These are phyloP conservation scores for Phoebastria nigripes DNA, from an alignment of 2,797 vertebrate species.

Conservation along the genomic window DNA sequence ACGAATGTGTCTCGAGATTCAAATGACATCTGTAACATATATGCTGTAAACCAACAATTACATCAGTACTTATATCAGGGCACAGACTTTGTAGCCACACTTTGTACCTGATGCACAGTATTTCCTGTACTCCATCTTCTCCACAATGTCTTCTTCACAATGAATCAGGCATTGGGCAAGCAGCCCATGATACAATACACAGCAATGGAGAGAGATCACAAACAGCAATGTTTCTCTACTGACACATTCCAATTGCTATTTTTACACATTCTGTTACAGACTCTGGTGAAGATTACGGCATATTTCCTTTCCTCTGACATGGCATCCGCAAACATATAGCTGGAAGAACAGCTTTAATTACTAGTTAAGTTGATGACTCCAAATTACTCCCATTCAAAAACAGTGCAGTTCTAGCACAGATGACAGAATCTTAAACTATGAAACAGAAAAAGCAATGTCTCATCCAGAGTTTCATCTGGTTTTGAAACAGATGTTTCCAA, in stretches of 20 bases:
- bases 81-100: neutral
- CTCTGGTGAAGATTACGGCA: neutral
- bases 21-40: neutral
- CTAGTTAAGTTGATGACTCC: neutral
- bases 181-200: neutral
- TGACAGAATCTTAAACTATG: neutral
- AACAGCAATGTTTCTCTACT: neutral
- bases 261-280: neutral
- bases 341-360: conserved; percentile 23
- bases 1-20: neutral
- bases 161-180: neutral
- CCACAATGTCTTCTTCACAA: neutral
- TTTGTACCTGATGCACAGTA: neutral
- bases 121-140: neutral
- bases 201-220: neutral
- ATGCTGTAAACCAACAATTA: neutral
- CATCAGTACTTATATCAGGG: neutral
- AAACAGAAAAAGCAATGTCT: neutral
- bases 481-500: neutral
- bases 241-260: neutral
- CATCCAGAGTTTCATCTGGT: neutral
- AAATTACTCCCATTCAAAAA: neutral
- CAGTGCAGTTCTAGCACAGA: neutral
- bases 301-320: neutral
- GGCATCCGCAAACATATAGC: neutral